Conservation (phyloP, 2,797 vertebrate species). For the Xiphorhynchus erythropygius region DNA sequence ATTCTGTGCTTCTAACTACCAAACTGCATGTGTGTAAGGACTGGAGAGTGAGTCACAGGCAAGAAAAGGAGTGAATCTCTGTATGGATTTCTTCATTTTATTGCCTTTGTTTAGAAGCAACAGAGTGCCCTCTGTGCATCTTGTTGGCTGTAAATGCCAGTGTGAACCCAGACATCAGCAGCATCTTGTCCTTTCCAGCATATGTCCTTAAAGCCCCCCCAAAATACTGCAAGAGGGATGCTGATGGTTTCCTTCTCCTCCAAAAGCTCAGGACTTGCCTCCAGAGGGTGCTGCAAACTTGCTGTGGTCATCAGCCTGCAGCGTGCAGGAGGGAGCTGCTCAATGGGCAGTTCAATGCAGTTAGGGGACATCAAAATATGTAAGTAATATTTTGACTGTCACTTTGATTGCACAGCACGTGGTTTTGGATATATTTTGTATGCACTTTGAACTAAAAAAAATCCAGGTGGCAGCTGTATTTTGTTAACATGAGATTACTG, state of each 20-base stretch:
- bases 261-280: background rate
- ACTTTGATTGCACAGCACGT: background rate
- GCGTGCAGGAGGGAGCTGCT: background rate
- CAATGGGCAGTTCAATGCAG: background rate
- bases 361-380: background rate
- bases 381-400: background rate
- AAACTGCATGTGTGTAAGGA: background rate
- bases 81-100: background rate
- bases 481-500: background rate
- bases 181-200: accelerated
- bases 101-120: background rate
- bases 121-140: background rate
- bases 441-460: background rate
- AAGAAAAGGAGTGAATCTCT: background rate
- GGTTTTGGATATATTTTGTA: background rate
- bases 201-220: background rate
- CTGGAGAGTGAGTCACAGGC: background rate
- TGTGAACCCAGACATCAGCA: background rate
- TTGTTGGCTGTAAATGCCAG: background rate
- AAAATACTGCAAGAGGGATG: background rate
- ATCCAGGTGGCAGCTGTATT: background rate
- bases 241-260: background rate
- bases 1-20: background rate
- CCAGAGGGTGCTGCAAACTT: constrained; percentile 68
- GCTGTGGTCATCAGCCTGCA: background rate